phyloP scores from a whole-genome alignment of 2,113 vertebrate genomes.

The Gyps fulvus region DNA sequence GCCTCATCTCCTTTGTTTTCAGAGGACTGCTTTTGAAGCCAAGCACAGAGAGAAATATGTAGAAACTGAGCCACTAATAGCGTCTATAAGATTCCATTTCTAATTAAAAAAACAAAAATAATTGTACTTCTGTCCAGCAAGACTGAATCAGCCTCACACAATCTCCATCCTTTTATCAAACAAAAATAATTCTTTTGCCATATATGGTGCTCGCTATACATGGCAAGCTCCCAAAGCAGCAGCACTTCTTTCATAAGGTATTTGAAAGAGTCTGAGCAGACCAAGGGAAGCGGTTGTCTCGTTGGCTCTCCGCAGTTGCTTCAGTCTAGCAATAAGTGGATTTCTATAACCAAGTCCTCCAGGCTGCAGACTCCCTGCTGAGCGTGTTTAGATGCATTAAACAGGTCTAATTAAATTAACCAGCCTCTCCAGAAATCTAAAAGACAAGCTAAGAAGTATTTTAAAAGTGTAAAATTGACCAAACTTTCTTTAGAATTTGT shows the following conservation, averaged over 20 bases:
- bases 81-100: background rate
- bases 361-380: background rate
- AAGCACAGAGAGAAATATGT: background rate
- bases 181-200: background rate
- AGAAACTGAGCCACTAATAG: background rate
- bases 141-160: background rate
- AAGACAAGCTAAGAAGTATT: background rate
- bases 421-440: background rate
- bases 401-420: conserved; percentile 32
- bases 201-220: background rate
- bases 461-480: background rate
- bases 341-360: background rate
- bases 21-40: background rate
- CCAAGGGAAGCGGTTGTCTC: background rate
- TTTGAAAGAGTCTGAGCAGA: background rate
- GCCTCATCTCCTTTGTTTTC: background rate
- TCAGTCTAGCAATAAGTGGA: background rate
- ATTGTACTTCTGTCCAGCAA: background rate
- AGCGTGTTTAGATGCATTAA: background rate
- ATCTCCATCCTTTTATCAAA: conserved; percentile 1
- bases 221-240: background rate
- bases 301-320: background rate
- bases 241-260: background rate
- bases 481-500: background rate
- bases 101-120: background rate